Evolutionary conservation across 1,140 invertebrate genomes (phyloP).

Genomic region (Hydropsyche tenuis): DNA sequence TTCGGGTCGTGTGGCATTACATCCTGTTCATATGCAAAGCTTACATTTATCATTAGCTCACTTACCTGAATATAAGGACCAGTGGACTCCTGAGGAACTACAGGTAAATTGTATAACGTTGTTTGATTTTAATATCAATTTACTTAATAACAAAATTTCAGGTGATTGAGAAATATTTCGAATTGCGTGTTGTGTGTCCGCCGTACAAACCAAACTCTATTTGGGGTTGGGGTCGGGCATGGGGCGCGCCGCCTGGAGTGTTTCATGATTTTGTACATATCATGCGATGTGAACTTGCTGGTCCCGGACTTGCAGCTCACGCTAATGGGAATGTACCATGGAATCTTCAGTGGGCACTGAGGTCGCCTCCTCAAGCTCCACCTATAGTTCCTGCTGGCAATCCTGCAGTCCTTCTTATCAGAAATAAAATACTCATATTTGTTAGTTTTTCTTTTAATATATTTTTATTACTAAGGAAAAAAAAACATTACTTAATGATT

Average conservation of each 20-base stretch:
- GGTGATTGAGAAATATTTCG: conserved; percentile 92
- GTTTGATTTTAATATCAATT: conserved; percentile 17
- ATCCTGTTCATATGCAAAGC: conserved; percentile 86
- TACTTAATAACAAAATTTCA: conserved; percentile 55
- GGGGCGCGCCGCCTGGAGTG: conserved; percentile 82
- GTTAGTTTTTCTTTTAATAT: conserved; percentile 65
- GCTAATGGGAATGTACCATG: conserved; percentile 66
- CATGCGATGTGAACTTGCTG: conserved; percentile 58
- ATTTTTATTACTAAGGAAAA: neutral
- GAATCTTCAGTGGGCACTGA: conserved; percentile 88
- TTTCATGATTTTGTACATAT: conserved; percentile 85
- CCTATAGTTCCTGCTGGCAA: conserved; percentile 85
- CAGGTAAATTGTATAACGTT: conserved; percentile 64
- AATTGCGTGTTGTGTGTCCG: conserved; percentile 81
- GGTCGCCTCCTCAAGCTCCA: conserved; percentile 85
- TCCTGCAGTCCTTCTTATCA: conserved; percentile 81
- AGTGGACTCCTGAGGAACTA: conserved; percentile 85
- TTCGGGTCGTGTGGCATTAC: conserved; percentile 84
- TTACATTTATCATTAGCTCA: conserved; percentile 89
- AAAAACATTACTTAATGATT: too few species aligned
- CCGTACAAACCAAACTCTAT: conserved; percentile 90
- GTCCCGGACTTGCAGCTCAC: conserved; percentile 50
- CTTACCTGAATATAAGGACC: conserved; percentile 82
- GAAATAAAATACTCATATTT: conserved; percentile 89
- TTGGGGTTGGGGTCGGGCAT: conserved; percentile 80